Conservation (phyloP, 64 coral and sea anemone genomes). For the Hydrozoanthus tunicans region DNA sequence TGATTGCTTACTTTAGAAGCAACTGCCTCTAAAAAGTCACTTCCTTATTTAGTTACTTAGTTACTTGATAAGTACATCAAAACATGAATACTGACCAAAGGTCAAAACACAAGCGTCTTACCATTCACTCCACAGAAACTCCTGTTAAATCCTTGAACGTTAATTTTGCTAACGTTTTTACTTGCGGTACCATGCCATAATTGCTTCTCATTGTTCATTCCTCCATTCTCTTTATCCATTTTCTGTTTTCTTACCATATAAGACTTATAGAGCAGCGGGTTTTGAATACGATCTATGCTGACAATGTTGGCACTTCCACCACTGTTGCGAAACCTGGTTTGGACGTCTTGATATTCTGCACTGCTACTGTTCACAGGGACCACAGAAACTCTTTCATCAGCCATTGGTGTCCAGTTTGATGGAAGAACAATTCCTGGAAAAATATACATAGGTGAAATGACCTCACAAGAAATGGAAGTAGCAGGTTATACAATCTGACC, state of each 20-base stretch:
- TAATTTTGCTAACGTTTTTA: background rate
- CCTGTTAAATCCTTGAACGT: constrained; percentile 4
- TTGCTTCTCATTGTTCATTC: background rate
- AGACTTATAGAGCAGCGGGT: background rate
- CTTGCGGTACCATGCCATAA: constrained; percentile 11
- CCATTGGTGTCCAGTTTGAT: background rate
- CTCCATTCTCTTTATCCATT: constrained; percentile 4
- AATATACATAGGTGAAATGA: background rate
- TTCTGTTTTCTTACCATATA: constrained; percentile 5
- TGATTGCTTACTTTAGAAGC: too few species aligned
- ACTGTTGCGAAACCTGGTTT: background rate
- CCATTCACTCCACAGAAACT: constrained; percentile 7
- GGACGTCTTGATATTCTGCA: background rate
- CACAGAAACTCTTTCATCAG: background rate
- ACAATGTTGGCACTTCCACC: background rate
- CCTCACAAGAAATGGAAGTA: too few species aligned
- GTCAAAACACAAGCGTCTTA: background rate
- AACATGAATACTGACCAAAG: too few species aligned
- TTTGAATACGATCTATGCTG: constrained; percentile 1
- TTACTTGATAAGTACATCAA: too few species aligned
- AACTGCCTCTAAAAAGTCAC: too few species aligned
- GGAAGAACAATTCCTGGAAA: background rate
- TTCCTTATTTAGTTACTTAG: too few species aligned
- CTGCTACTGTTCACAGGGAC: background rate
- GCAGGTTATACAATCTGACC: too few species aligned